Evolutionary conservation across 2,797 vertebrate species (phyloP), one percentile per base, ranked within the genome.

Genomic region (Hafferia zeledoni): DNA sequence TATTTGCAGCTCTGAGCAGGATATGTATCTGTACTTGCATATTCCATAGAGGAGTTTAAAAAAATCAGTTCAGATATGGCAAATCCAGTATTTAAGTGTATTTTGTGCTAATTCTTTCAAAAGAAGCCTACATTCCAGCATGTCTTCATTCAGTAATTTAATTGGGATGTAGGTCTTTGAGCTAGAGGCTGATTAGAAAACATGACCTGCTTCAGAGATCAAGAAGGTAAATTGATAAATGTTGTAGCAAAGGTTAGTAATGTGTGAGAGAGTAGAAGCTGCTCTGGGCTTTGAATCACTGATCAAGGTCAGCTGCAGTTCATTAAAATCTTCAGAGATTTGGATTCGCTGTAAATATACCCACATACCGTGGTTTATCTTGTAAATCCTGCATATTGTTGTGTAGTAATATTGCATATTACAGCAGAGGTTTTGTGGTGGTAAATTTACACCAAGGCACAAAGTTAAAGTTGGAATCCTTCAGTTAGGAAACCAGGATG

Each of bases 181-280:
- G 97, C 96, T 95, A 85, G 96, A 96, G 97, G 96, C 96, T 96
- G 98, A 98, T 98, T 98, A 98, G 98, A 98, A 98, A 98, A 98
- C 98, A 98, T 98, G 99, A 99, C 99, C 98, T 99, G 99, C 98
- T 98, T 99, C 98, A 99, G 97, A 99, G 99, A 99, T 99, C 99
- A 99, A 99, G 98, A 98, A 98, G 98, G 98, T 97, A 98, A 98
- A 98, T 98, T 99, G 99, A 99, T 99, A 98, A 98, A 99, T 98
- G 98, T 98, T 97, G 97, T 97, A 98, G 98, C 97, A 98, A 97
- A 98, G 97, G 98, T 97, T 98, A 98, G 98, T 96, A 97, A 97
- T 97, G 98, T 98, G 97, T 98, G 98, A 98, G 98, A 97, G 97
- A 96, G 97, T 96, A 97, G 97, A 98, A 96, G 95, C 96, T 84